Conservation (phyloP, 2,113 vertebrate species). For the Cnemophilus loriae region DNA sequence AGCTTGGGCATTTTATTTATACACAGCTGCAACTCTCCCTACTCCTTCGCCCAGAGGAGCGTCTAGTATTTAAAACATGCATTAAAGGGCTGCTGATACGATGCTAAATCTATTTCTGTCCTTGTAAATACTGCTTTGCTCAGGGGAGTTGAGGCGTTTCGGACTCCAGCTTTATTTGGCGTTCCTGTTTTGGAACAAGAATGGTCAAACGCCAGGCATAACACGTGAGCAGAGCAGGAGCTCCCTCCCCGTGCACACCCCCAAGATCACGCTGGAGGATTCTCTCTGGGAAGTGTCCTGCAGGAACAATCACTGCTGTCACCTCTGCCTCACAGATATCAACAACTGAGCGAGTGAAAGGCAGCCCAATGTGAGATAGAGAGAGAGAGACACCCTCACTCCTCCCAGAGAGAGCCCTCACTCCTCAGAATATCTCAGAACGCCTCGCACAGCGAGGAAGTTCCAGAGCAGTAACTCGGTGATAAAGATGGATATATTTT, state of each 20-base stretch:
- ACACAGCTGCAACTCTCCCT: not conserved
- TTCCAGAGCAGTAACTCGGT: not conserved
- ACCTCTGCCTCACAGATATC: not conserved
- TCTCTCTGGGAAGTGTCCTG: not conserved
- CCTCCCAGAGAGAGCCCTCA: not conserved
- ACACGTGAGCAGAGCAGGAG: not conserved
- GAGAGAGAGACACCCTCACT: no score
- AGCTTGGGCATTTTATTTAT: not conserved
- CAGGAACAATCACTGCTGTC: not conserved
- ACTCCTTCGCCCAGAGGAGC: not conserved
- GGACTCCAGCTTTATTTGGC: slow-evolving; percentile 30
- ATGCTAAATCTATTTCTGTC: not conserved
- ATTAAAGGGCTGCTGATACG: not conserved
- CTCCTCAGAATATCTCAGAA: not conserved
- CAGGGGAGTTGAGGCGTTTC: not conserved
- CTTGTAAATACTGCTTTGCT: slow-evolving; percentile 25
- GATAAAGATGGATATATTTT: not conserved
- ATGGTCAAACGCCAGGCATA: slow-evolving; percentile 27
- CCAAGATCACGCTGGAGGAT: not conserved
- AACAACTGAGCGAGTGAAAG: not conserved
- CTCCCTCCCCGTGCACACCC: not conserved
- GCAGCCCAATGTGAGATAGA: not conserved
- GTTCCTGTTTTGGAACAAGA: slow-evolving; percentile 28
- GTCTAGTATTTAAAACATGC: slow-evolving; percentile 31
- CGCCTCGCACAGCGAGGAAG: not conserved